A percentile compares a stretch with the other conserved stretches of the same genome.
Conservation (phyloP, 2,797 vertebrate genomes). For the Chromobotia macracanthus region DNA sequence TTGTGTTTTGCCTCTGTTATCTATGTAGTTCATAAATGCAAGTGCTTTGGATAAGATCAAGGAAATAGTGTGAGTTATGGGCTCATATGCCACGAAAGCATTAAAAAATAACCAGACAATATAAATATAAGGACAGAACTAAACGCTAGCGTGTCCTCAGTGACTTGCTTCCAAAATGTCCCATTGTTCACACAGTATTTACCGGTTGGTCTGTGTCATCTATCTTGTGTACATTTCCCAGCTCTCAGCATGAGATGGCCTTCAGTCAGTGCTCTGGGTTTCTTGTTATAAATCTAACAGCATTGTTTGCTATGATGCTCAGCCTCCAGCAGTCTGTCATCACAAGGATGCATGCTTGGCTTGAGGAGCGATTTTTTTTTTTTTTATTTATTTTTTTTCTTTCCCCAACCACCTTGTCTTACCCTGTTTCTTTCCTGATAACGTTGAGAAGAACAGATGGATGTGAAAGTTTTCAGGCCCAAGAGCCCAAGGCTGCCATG, state of each 20-base stretch:
- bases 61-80: constrained; percentile 3
- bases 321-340: constrained; percentile 54
- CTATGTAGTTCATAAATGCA: constrained; percentile 15
- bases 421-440: constrained; percentile 29
- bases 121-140: constrained; percentile 34
- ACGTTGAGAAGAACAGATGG: constrained; percentile 49
- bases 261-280: constrained; percentile 50
- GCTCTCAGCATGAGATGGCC: constrained; percentile 50
- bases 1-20: constrained; percentile 3
- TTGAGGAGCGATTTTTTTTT: constrained; percentile 36
- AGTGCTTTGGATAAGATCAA: constrained; percentile 26
- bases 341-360: constrained; percentile 42
- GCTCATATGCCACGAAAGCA: neutral
- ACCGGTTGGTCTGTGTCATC: constrained; percentile 44
- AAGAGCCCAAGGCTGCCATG: constrained; percentile 36
- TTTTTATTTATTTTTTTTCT: too few species aligned
- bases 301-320: constrained; percentile 51
- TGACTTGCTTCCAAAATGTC: constrained; percentile 16
- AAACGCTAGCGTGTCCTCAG: constrained; percentile 28
- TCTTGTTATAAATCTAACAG: constrained; percentile 57
- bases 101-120: constrained; percentile 16
- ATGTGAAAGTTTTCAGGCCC: constrained; percentile 31
- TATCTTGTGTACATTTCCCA: constrained; percentile 53
- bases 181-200: constrained; percentile 52
- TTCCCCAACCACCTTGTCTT: constrained; percentile 39